phyloP scores from a whole-genome alignment of 2,888 invertebrate species.

The Tridacna gigas region DNA sequence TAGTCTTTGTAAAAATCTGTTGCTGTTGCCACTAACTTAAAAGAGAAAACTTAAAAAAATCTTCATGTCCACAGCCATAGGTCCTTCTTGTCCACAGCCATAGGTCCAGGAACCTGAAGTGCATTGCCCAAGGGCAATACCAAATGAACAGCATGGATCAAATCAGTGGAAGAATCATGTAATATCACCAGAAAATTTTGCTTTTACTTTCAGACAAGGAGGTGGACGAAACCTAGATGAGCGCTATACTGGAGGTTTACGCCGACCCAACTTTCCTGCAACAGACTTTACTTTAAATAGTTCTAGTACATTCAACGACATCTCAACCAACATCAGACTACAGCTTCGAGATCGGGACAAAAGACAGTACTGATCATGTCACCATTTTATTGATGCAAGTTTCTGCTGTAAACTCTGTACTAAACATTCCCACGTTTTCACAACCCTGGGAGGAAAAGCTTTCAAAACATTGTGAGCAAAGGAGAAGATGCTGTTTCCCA shows the following conservation, averaged over 20 bases:
- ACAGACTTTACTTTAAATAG: constrained; percentile 69
- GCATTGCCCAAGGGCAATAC: no score
- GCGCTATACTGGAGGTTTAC: constrained; percentile 38
- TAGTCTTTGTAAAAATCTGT: no score
- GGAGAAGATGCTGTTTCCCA: no score
- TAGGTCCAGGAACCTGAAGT: no score
- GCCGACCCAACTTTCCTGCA: constrained; percentile 49
- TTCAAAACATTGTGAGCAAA: no score
- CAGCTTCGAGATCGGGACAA: constrained; percentile 69
- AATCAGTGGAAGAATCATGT: no score
- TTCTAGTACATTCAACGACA: constrained; percentile 69
- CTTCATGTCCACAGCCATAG: no score
- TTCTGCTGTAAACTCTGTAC: not conserved
- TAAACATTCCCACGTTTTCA: not conserved
- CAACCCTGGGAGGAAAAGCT: no score
- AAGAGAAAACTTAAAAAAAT: no score
- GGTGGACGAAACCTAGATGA: constrained; percentile 45
- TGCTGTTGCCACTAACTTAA: no score
- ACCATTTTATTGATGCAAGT: not conserved
- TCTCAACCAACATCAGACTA: constrained; percentile 68
- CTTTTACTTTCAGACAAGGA: constrained; percentile 31
- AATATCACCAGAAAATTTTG: not conserved
- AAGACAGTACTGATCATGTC: constrained; percentile 57
- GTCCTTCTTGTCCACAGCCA: no score
- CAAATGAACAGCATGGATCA: no score